Percentiles rank a stretch among this genome's conserved stretches.
Conservation (phyloP, 2,113 vertebrate species). For the Callospermophilus lateralis region DNA sequence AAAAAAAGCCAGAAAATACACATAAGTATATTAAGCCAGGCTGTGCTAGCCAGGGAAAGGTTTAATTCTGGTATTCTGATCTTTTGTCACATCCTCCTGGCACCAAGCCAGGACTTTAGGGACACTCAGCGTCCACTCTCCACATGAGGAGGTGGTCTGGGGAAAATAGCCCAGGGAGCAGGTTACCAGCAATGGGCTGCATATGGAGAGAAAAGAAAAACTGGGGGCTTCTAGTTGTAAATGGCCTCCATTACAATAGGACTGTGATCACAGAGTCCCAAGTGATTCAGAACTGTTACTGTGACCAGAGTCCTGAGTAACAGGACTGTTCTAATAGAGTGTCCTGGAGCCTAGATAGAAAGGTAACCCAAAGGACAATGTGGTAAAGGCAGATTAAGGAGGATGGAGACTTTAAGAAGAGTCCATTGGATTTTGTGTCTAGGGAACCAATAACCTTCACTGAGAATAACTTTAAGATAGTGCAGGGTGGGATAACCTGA, state of each 20-base stretch:
- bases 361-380: fast-evolving
- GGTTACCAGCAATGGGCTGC: not conserved
- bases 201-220: not conserved
- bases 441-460: not conserved
- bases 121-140: not conserved
- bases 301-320: not conserved
- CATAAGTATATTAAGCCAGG: not conserved
- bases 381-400: not conserved
- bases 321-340: too few species aligned
- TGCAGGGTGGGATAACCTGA: not conserved
- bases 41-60: not conserved
- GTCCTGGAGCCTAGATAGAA: not conserved
- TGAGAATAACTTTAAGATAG: not conserved
- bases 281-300: not conserved
- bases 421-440: not conserved
- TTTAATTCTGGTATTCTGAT: not conserved
- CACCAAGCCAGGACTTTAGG: not conserved
- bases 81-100: not conserved
- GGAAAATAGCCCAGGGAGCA: not conserved
- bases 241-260: not conserved
- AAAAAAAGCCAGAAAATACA: not conserved
- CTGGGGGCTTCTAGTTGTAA: not conserved
- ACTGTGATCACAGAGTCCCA: not conserved
- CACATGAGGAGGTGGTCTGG: not conserved
- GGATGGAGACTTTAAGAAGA: not conserved